Evolutionary conservation across 2,888 invertebrate species (phyloP).

Genomic region (Drosophila robusta): DNA sequence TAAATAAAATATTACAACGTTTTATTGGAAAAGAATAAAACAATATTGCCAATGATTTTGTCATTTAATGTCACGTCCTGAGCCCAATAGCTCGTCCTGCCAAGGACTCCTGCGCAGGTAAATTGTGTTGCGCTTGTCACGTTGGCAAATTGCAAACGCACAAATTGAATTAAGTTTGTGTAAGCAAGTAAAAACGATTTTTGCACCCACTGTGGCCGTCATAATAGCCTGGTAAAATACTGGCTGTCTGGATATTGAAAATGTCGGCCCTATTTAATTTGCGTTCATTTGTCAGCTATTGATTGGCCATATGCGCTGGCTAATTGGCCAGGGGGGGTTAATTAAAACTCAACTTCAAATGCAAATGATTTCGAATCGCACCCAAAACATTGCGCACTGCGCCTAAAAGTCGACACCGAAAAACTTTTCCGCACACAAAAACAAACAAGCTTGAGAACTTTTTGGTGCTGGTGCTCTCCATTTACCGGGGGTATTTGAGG

Average conservation of each 20-base stretch:
- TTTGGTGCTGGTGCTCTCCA: slow-evolving; percentile 49
- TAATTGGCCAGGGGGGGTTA: slow-evolving; percentile 62
- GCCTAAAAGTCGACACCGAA: slow-evolving; percentile 67
- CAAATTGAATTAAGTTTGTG: slow-evolving; percentile 44
- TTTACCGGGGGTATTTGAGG: slow-evolving; percentile 8
- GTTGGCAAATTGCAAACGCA: slow-evolving; percentile 24
- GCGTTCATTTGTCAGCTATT: slow-evolving; percentile 46
- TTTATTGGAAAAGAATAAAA: background rate
- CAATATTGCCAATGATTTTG: background rate
- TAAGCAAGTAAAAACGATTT: slow-evolving; percentile 36
- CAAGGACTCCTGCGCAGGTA: background rate
- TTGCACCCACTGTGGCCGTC: slow-evolving; percentile 8
- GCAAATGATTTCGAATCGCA: slow-evolving; percentile 53
- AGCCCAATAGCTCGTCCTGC: background rate
- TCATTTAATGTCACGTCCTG: background rate
- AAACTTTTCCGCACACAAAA: slow-evolving; percentile 56
- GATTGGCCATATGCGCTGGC: slow-evolving; percentile 38
- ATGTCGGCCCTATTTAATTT: slow-evolving; percentile 25
- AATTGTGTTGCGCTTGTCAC: slow-evolving; percentile 16
- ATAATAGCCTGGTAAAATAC: slow-evolving; percentile 5
- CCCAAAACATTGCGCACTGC: slow-evolving; percentile 62
- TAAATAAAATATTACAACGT: background rate
- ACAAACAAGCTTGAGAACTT: slow-evolving; percentile 73
- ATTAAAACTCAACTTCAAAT: slow-evolving; percentile 63
- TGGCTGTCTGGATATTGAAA: slow-evolving; percentile 4